These are phyloP conservation scores for Caenorhabditis remanei DNA, from an alignment of 1,140 invertebrate species.

Conservation along the genomic window DNA sequence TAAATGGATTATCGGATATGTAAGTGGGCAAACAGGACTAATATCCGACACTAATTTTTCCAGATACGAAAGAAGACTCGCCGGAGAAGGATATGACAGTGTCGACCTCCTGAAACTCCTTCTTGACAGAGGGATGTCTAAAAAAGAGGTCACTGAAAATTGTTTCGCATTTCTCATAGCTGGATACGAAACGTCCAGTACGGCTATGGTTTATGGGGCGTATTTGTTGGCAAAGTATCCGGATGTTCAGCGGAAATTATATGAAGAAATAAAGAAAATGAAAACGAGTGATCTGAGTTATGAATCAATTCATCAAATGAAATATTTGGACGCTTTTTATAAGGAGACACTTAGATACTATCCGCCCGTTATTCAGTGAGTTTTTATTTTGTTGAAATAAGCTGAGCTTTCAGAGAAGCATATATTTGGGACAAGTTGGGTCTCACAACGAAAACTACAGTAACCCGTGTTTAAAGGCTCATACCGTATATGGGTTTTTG, in stretches of 20 bases:
- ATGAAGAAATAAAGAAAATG: slow-evolving; percentile 75
- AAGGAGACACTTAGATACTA: slow-evolving; percentile 78
- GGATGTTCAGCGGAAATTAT: slow-evolving; percentile 78
- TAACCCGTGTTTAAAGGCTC: no score
- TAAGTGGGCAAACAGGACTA: not conserved
- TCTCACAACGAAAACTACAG: no score
- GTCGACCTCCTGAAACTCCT: slow-evolving; percentile 44
- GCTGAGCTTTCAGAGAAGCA: no score
- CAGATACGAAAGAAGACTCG: slow-evolving; percentile 7
- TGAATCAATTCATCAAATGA: slow-evolving; percentile 71
- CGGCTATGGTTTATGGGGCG: slow-evolving; percentile 77
- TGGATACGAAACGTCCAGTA: slow-evolving; percentile 80
- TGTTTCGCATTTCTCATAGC: slow-evolving; percentile 79
- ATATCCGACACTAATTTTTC: not conserved
- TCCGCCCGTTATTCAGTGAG: slow-evolving; percentile 47
- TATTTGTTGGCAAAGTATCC: slow-evolving; percentile 79
- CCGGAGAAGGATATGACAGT: slow-evolving; percentile 35
- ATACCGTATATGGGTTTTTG: no score
- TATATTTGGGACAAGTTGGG: no score
- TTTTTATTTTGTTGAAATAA: not conserved
- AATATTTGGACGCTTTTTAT: slow-evolving; percentile 79
- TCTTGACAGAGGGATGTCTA: slow-evolving; percentile 31
- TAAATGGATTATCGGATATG: slow-evolving; percentile 35
- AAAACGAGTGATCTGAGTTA: slow-evolving; percentile 63
- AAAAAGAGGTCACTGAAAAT: slow-evolving; percentile 62